These are phyloP conservation scores for Anas georgica DNA, from an alignment of 2,797 vertebrate species.

Conservation along the genomic window DNA sequence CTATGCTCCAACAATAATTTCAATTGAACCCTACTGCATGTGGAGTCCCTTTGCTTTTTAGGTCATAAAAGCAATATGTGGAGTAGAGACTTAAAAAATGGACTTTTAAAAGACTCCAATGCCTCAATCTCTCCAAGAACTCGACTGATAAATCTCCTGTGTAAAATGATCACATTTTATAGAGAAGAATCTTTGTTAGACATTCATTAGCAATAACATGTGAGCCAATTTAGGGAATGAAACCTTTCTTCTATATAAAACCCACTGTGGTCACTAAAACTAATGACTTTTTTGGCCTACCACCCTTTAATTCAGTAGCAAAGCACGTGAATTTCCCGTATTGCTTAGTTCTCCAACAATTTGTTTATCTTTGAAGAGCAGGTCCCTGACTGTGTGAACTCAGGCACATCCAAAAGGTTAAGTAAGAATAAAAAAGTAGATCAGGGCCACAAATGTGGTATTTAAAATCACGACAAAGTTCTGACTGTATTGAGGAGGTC, in stretches of 20 bases:
- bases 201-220: slow-evolving; percentile 72
- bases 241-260: slow-evolving; percentile 70
- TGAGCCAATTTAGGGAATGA: slow-evolving; percentile 71
- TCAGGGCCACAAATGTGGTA: slow-evolving; percentile 25
- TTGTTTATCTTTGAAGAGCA: slow-evolving; percentile 70
- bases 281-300: slow-evolving; percentile 67
- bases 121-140: slow-evolving; percentile 68
- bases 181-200: slow-evolving; percentile 69
- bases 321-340: slow-evolving; percentile 52
- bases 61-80: slow-evolving; percentile 73
- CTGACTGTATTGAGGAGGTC: slow-evolving; percentile 48
- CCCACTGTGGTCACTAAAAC: slow-evolving; percentile 70
- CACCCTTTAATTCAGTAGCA: slow-evolving; percentile 55
- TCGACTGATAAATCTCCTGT: slow-evolving; percentile 68
- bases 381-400: slow-evolving; percentile 59
- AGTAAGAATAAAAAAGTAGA: slow-evolving; percentile 63
- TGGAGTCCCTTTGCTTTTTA: slow-evolving; percentile 74
- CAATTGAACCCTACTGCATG: slow-evolving; percentile 67
- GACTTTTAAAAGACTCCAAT: slow-evolving; percentile 71
- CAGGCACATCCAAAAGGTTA: slow-evolving; percentile 58
- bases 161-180: slow-evolving; percentile 71
- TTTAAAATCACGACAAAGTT: slow-evolving; percentile 66
- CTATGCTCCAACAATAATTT: slow-evolving; percentile 71
- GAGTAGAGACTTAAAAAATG: slow-evolving; percentile 58
- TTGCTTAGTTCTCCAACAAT: slow-evolving; percentile 62